Conservation (phyloP, 2,888 invertebrate species). For the Cabera pusaria region DNA sequence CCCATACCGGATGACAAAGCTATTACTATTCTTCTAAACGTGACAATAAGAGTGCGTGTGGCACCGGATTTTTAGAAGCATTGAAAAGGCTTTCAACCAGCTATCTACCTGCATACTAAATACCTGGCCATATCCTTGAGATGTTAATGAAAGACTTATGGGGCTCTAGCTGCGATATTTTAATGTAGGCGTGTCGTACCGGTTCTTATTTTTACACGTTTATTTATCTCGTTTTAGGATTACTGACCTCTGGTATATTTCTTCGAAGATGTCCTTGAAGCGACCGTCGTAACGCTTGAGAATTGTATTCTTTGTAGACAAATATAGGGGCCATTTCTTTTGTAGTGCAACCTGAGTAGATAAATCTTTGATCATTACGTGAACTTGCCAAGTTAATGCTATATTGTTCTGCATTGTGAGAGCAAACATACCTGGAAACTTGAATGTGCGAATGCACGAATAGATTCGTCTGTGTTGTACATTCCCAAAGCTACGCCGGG, state of each 20-base stretch:
- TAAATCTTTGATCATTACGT: constrained; percentile 11
- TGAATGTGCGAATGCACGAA: constrained; percentile 91
- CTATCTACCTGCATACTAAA: constrained; percentile 25
- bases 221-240: constrained; percentile 11
- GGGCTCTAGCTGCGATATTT: constrained; percentile 9
- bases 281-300: constrained; percentile 94
- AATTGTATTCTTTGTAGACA: constrained; percentile 96
- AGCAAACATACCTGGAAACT: constrained; percentile 87
- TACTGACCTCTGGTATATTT: constrained; percentile 90
- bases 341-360: constrained; percentile 86
- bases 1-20: constrained; percentile 2
- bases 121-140: constrained; percentile 23
- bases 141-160: constrained; percentile 14
- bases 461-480: constrained; percentile 96
- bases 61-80: too few relatives aligned
- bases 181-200: constrained; percentile 13
- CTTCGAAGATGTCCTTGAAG: constrained; percentile 96
- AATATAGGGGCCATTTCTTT: constrained; percentile 94
- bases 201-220: constrained; percentile 12
- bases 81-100: constrained; percentile 18
- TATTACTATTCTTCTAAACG: not conserved
- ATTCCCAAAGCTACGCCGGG: constrained; percentile 92
- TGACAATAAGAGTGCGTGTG: too few relatives aligned
- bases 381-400: constrained; percentile 16
- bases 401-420: constrained; percentile 4